These are phyloP conservation scores for Diplosoma virens DNA, from an alignment of 23 tunicate species.

Conservation along the genomic window DNA sequence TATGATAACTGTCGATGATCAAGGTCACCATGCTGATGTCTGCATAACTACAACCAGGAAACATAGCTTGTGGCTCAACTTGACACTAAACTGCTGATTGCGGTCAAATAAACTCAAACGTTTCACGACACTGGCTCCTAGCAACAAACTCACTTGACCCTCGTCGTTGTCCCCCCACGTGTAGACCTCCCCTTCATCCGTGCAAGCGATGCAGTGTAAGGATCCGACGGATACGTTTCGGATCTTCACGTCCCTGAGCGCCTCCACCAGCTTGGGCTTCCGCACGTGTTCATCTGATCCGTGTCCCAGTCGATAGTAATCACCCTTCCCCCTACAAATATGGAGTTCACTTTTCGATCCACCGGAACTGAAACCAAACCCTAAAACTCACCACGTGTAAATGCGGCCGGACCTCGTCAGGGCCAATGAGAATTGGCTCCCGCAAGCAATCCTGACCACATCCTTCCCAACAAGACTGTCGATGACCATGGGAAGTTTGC, in stretches of 20 bases:
- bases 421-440: conserved; percentile 89
- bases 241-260: conserved; percentile 47
- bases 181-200: conserved; percentile 76
- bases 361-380: neutral
- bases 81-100: no score
- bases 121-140: neutral
- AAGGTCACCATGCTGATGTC: no score
- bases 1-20: no score
- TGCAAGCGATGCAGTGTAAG: conserved; percentile 67
- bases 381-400: conserved; percentile 62
- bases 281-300: conserved; percentile 78
- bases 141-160: conserved; percentile 64
- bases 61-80: no score
- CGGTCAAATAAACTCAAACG: neutral
- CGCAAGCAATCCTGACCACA: conserved; percentile 73
- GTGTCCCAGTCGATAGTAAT: conserved; percentile 86
- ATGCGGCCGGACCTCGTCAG: conserved; percentile 53
- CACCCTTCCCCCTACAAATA: conserved; percentile 87
- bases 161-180: conserved; percentile 97
- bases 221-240: conserved; percentile 72
- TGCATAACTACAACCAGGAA: no score
- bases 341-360: neutral
- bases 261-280: conserved; percentile 64
- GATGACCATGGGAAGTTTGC: conserved; percentile 62
- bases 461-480: conserved; percentile 47